Base-by-base conservation (phyloP, 2,113 vertebrate species). In the Scomber colias region DNA sequence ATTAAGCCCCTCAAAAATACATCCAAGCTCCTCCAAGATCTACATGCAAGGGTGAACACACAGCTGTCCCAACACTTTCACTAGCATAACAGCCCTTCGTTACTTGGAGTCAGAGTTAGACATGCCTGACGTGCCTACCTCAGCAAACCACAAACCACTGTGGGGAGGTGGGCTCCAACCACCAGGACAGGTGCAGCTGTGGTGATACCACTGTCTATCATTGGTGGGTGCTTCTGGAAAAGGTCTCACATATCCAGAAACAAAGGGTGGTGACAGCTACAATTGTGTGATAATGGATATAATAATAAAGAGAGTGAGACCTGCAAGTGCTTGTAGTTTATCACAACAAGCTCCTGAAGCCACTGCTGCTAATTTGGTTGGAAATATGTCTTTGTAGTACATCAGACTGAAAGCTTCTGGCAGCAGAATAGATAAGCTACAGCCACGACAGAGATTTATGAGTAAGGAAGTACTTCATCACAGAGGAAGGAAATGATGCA, bases 61-160 rank as follows among this genome's bases (percentile, higher is more conserved):
- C 93, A 94, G 93, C 93, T 95, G 93, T 90, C 78, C 76, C 78
- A 86, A 83, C 92, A 93, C 89, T 92, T 90, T 92, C 90, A 71
- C n/a, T 90, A 84, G 71, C n/a, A 80, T 60, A 75, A 72, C 76
- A 89, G 87, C 50, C 81, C 66, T 71, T 35, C 64, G 72, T 84
- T 83, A 66, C 75, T 82, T 61, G 61, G 77, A 86, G 80, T 75
- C 75, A 75, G 85, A 71, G 63, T 59, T 21, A 56, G 76, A 89
- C 84, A 88, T 93, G 91, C 91, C 79, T 84, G 59, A 87, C 85
- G 45, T 92, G 87, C 85, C 88, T 82, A 85, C 88, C 75, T 90
- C 91, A 91, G 92, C 90, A 90, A 77, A 87, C 79, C 81, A 71
- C 80, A 84, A 71, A 72, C 84, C 84, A 63, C 83, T 5, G 17